A percentile compares a stretch with the other conserved stretches of the same genome.
Evolutionary conservation across 2,888 invertebrate species (phyloP).

Genomic region (Loripinus fragilis): DNA sequence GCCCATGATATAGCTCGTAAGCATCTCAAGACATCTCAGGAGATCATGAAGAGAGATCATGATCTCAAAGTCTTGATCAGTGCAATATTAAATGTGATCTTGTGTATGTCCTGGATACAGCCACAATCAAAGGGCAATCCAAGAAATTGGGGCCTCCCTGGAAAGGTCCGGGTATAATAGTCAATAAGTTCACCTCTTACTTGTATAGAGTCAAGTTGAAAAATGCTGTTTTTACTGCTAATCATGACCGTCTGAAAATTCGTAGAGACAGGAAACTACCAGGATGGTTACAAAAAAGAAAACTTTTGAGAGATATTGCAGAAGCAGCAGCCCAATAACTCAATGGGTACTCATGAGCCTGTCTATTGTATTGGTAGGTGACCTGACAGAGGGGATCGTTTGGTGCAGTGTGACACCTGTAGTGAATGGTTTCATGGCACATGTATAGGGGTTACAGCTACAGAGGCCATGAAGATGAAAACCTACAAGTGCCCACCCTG

Average conservation of each 20-base stretch:
- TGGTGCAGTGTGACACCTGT: constrained; percentile 2
- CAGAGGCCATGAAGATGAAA: background rate
- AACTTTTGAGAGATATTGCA: background rate
- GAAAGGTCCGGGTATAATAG: background rate
- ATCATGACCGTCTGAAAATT: background rate
- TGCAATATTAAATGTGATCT: background rate
- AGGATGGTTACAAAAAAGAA: background rate
- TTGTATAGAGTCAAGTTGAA: background rate
- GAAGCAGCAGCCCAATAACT: background rate
- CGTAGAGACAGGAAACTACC: too few species aligned
- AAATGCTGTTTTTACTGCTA: background rate
- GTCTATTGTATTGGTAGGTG: background rate
- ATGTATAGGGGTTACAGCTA: background rate
- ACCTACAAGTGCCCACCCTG: background rate
- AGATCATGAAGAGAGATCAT: constrained; percentile 17
- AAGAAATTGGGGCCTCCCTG: background rate
- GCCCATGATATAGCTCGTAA: constrained; percentile 18
- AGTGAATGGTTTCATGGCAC: constrained; percentile 2
- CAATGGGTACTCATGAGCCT: background rate
- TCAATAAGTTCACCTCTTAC: background rate
- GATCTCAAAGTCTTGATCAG: background rate
- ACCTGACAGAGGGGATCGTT: background rate
- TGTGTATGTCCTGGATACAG: background rate
- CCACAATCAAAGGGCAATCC: background rate
- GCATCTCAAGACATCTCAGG: background rate